phyloP scores from a whole-genome alignment of 2,797 vertebrate species.

The Pipistrellus pygmaeus region DNA sequence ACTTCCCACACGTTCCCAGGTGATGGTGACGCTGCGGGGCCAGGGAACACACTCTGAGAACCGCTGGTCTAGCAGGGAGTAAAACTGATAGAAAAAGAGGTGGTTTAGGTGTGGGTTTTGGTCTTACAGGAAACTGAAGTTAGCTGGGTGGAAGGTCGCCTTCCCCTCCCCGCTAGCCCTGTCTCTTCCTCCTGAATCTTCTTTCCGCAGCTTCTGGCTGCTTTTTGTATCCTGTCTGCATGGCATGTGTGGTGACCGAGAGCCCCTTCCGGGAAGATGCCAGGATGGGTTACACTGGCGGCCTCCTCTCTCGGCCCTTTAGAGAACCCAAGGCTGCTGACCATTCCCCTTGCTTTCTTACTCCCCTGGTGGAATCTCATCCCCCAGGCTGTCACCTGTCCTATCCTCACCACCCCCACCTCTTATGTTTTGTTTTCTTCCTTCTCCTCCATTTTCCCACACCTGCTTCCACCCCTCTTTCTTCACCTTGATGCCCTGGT shows the following conservation, averaged over 20 bases:
- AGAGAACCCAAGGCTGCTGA: not conserved
- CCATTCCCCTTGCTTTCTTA: fast-evolving
- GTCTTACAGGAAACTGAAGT: not conserved
- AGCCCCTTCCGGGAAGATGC: no score
- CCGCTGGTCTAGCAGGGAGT: not conserved
- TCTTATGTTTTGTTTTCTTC: not conserved
- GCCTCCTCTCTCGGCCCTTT: not conserved
- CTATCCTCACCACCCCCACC: not conserved
- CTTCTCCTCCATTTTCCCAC: not conserved
- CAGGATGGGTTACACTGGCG: no score
- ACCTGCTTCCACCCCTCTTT: not conserved
- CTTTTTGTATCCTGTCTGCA: fast-evolving
- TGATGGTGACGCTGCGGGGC: not conserved
- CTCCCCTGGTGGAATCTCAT: not conserved
- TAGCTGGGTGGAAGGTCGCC: not conserved
- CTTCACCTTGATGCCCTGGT: not conserved
- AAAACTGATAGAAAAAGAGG: not conserved
- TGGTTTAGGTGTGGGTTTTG: not conserved
- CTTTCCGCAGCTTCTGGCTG: not conserved
- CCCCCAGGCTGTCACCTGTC: fast-evolving
- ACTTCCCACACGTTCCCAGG: fast-evolving
- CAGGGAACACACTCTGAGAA: not conserved
- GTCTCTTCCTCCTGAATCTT: not conserved
- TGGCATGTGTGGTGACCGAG: not conserved
- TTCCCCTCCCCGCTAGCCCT: no score